These are phyloP conservation scores for Psittacus erithacus DNA, from an alignment of 2,113 vertebrate genomes.

Conservation along the genomic window DNA sequence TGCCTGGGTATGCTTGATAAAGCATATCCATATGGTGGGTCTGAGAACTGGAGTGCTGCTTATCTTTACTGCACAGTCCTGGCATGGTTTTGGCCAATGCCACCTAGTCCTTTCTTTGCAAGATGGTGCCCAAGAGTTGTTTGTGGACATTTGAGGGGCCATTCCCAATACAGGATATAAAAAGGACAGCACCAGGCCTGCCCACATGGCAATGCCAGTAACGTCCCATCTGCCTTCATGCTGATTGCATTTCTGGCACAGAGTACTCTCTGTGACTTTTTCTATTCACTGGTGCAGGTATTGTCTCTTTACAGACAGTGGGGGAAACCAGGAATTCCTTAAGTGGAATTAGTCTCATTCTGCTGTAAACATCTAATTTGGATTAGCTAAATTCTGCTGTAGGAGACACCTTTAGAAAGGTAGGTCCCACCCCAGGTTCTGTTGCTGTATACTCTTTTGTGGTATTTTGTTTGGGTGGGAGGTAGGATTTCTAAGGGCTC, in stretches of 20 bases:
- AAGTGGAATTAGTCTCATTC: not conserved
- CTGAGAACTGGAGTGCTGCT: not conserved
- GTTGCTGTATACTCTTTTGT: not conserved
- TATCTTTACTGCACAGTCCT: not conserved
- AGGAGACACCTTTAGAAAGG: not conserved
- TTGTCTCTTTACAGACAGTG: not conserved
- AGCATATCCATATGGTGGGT: not conserved
- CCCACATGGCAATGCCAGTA: accelerated
- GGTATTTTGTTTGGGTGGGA: not conserved
- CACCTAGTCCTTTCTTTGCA: not conserved
- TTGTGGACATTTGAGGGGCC: not conserved
- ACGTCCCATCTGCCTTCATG: not conserved
- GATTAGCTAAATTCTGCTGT: not conserved
- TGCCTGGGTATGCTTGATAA: not conserved
- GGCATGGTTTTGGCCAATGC: not conserved
- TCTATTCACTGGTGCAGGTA: not conserved
- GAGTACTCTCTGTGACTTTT: not conserved
- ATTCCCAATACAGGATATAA: not conserved
- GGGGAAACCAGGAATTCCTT: not conserved
- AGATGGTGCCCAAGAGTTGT: not conserved
- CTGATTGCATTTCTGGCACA: not conserved
- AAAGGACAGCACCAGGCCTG: not conserved
- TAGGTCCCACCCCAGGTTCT: not conserved
- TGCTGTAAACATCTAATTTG: not conserved
- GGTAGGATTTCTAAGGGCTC: not conserved